Evolutionary conservation across 2,113 vertebrate genomes (phyloP).

Genomic region (Elaphurus davidianus): DNA sequence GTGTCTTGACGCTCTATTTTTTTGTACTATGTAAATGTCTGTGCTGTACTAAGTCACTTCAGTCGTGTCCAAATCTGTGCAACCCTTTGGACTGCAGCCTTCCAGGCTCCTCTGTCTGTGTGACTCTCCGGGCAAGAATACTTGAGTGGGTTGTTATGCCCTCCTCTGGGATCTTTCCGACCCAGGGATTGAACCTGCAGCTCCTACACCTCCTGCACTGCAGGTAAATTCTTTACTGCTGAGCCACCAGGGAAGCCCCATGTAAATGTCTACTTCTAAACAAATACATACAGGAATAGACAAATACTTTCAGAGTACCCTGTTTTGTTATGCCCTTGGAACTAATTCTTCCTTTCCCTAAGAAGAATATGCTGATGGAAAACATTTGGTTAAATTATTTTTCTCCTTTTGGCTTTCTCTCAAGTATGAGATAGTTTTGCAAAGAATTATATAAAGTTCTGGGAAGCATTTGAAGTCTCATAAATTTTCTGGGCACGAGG

Average conservation of each 20-base stretch:
- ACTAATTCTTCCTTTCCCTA: background rate
- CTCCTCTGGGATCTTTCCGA: background rate
- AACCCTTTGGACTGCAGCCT: background rate
- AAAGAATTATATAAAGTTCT: background rate
- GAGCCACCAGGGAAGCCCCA: background rate
- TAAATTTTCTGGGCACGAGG: background rate
- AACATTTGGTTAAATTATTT: constrained; percentile 23
- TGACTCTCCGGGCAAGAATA: background rate
- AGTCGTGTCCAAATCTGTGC: background rate
- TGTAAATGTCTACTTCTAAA: background rate
- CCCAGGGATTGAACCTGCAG: background rate
- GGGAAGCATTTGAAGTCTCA: background rate
- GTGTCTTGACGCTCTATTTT: background rate
- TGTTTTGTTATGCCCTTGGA: background rate
- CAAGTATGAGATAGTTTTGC: constrained; percentile 40
- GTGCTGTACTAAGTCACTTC: background rate
- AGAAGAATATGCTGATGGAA: constrained; percentile 27
- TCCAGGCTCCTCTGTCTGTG: background rate
- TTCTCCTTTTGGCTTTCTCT: constrained; percentile 39
- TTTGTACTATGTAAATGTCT: background rate
- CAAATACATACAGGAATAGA: background rate
- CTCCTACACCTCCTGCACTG: background rate
- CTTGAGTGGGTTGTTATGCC: background rate
- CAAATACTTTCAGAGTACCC: background rate
- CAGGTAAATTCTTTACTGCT: background rate